Percentiles rank a stretch among this genome's conserved stretches.
phyloP scores from a whole-genome alignment of 2,113 vertebrate species.

The Phocoena phocoena region DNA sequence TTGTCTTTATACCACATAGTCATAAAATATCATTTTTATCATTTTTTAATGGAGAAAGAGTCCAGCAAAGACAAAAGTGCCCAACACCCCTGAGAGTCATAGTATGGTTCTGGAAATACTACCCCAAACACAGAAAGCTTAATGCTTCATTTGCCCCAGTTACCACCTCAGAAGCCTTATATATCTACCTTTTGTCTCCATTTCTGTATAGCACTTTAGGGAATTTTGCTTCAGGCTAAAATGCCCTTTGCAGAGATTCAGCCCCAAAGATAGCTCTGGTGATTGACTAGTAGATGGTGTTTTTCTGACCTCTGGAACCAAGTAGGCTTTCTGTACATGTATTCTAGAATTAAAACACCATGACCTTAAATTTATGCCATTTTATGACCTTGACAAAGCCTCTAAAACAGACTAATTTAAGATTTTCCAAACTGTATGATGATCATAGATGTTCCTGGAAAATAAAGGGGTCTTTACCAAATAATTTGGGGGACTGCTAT shows the following conservation, averaged over 20 bases:
- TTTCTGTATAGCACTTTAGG: neutral
- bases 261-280: neutral
- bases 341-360: slow-evolving; percentile 25
- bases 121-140: neutral
- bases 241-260: slow-evolving; percentile 34
- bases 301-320: slow-evolving; percentile 23
- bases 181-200: neutral
- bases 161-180: neutral
- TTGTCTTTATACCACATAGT: slow-evolving; percentile 6
- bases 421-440: neutral
- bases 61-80: neutral
- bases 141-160: neutral
- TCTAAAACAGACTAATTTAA: slow-evolving; percentile 32
- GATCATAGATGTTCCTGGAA: neutral
- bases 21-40: slow-evolving; percentile 29
- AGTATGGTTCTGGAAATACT: neutral
- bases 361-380: neutral
- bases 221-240: slow-evolving; percentile 39
- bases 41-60: neutral
- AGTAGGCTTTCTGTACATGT: neutral
- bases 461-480: neutral
- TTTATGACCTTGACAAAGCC: slow-evolving; percentile 36
- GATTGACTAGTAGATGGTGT: neutral
- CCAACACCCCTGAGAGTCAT: neutral
- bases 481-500: neutral